Conservation (phyloP, 2,113 vertebrate genomes). For the Taxidea taxus region DNA sequence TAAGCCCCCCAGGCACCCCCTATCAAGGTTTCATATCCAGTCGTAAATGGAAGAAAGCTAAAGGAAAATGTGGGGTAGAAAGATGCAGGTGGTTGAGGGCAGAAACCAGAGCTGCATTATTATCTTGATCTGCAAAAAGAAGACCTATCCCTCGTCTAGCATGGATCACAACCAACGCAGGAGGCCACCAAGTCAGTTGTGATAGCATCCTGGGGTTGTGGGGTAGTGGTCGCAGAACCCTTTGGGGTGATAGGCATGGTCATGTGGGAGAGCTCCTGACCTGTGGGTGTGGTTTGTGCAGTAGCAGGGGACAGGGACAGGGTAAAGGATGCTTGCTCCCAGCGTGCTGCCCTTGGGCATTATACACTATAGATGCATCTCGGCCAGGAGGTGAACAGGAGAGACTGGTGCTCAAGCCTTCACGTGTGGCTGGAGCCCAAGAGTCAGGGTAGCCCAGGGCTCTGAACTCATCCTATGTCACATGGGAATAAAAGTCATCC, state of each 20-base stretch:
- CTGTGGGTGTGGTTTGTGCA: too few species aligned
- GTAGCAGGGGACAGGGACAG: background rate
- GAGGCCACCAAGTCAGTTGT: background rate
- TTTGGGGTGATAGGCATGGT: background rate
- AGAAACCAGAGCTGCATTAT: background rate
- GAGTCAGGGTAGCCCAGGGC: background rate
- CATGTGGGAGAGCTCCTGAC: background rate
- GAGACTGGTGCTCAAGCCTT: background rate
- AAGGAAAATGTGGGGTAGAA: background rate
- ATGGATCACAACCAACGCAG: background rate
- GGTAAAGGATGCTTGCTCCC: background rate
- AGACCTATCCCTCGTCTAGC: background rate
- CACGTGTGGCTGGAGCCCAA: background rate
- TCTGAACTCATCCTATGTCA: background rate
- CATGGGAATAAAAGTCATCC: background rate
- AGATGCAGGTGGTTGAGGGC: background rate
- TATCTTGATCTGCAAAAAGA: background rate
- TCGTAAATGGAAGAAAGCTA: background rate
- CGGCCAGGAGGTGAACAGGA: background rate
- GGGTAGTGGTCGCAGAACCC: background rate
- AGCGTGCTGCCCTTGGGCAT: too few species aligned
- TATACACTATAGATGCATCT: background rate
- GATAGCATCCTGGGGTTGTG: background rate
- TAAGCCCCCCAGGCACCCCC: too few species aligned
- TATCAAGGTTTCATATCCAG: background rate